Conservation (phyloP, 2,888 invertebrate genomes). For the Parasteatoda lunata region DNA sequence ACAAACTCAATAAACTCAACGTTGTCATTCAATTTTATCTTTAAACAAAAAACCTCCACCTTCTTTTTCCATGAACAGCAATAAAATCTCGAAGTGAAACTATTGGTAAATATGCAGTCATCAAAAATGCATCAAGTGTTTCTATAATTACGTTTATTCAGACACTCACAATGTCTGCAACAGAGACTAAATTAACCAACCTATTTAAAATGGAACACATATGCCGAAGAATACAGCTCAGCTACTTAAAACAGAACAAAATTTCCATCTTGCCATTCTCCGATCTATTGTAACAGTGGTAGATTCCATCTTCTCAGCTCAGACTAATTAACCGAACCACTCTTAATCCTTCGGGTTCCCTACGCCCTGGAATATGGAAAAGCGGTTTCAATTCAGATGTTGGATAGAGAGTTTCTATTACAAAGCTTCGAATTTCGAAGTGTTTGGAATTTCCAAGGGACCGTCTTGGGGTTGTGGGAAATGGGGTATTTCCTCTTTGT, state of each 20-base stretch:
- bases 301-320: background rate
- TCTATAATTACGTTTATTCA: background rate
- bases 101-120: background rate
- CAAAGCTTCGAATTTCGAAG: conserved; percentile 9
- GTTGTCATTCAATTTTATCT: too few relatives aligned
- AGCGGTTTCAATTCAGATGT: conserved; percentile 8
- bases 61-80: too few relatives aligned
- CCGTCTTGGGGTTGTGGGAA: background rate
- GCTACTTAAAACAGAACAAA: conserved; percentile 3
- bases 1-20: too few relatives aligned
- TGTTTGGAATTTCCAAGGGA: conserved; percentile 20
- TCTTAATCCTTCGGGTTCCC: conserved; percentile 10
- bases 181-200: background rate
- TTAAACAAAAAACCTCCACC: too few relatives aligned
- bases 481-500: conserved; percentile 24
- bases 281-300: too few relatives aligned
- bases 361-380: background rate
- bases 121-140: background rate
- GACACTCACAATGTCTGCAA: background rate
- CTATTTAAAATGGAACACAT: background rate
- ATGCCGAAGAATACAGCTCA: background rate
- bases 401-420: conserved; percentile 5
- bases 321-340: conserved; percentile 15
- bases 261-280: background rate
- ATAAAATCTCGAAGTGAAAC: too few relatives aligned